Evolutionary conservation across 2,888 invertebrate species (phyloP), one percentile per base, ranked within the genome.

Genomic region (Chloroclysta siterata): DNA sequence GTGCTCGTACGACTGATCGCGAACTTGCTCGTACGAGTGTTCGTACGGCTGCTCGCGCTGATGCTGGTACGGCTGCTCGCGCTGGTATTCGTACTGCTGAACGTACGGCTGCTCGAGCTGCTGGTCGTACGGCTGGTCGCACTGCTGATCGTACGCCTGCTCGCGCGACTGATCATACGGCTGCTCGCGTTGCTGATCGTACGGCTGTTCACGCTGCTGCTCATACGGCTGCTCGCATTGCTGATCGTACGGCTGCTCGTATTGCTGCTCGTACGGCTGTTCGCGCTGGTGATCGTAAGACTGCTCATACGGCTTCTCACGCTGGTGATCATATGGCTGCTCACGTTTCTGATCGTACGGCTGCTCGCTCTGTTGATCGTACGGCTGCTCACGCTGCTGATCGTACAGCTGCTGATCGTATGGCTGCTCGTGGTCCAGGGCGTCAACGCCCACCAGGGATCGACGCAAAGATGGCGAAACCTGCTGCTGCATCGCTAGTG

Each of bases 401-500:
- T 33, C 15, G 36, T 28, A 46, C 8, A 3, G 22, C 22, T 47
- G 47, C 10, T 22, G 47, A 2, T 54, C 44, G 47, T 46, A 57
- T 22, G 47, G 17, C 6, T 51, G 61, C 5, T 62, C 62, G 53
- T 17, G 57, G 17, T 53, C 57, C 47, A 48, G 10, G 0, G 56
- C 57, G 6, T 56, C 61, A 4, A 41, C 47, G 47, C 41, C 47
- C 22, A 53, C n/a, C 56, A 57, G 33, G 0, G 62, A 47, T 11
- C 53, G 39, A 14, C 56, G 47, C 17, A 46, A 10, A 14, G 52
- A 48, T 2, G 56, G 62, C 15, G 62, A 62, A 6, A 46, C 46
- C 14, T 54, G 60, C 17, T 46, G 56, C 29, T 52, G 56, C 46
- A 56, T 47, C 28, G 46, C 59, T 63, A 22, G 10, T 48, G 36